Percentiles rank a stretch among this genome's conserved stretches.
Evolutionary conservation across 2,888 invertebrate genomes (phyloP).

Genomic region (Linnaemya tessellans): DNA sequence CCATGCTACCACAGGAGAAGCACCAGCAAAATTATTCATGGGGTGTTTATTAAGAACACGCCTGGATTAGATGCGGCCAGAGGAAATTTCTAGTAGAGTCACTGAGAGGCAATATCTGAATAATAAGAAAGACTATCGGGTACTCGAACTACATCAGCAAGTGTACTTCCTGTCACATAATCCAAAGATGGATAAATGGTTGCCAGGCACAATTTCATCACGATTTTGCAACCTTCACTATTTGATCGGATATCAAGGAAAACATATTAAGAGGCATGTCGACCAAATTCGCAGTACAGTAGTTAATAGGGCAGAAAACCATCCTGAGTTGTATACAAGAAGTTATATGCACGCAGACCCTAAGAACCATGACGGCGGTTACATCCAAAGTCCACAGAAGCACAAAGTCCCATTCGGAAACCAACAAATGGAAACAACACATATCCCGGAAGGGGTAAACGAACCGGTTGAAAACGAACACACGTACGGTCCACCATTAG

Average conservation of each 20-base stretch:
- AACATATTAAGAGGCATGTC: too few relatives aligned
- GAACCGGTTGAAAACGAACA: background rate
- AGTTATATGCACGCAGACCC: too few relatives aligned
- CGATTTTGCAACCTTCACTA: background rate
- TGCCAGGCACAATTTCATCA: background rate
- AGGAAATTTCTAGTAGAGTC: too few relatives aligned
- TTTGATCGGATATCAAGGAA: too few relatives aligned
- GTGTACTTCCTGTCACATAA: too few relatives aligned
- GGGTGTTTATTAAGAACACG: background rate
- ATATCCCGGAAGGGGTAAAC: background rate
- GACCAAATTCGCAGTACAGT: too few relatives aligned
- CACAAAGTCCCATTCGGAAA: background rate
- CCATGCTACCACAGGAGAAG: slow-evolving; percentile 44
- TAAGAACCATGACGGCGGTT: too few relatives aligned
- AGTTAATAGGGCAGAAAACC: too few relatives aligned
- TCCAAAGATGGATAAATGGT: slow-evolving; percentile 4
- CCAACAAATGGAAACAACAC: slow-evolving; percentile 1
- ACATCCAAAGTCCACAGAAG: background rate
- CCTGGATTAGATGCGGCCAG: too few relatives aligned
- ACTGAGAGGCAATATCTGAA: background rate
- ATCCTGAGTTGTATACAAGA: too few relatives aligned
- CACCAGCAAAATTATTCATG: slow-evolving; percentile 47
- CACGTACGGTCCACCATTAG: background rate
- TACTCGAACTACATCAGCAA: too few relatives aligned
- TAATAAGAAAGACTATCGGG: too few relatives aligned